Conservation (phyloP, 1,140 invertebrate genomes). For the Meloidogyne floridensis region DNA sequence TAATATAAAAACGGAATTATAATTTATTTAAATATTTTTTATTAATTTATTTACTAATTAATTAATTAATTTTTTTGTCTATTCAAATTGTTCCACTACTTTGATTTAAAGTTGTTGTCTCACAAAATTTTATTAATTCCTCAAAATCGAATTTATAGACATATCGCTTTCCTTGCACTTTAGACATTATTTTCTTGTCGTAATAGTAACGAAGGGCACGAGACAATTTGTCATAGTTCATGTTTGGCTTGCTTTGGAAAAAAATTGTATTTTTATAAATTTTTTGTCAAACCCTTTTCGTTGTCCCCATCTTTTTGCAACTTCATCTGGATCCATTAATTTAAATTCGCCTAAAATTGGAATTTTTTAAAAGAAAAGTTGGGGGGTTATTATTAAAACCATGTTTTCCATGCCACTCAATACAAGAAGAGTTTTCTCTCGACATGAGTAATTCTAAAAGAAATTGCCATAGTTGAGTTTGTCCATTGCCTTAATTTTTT, state of each 20-base stretch:
- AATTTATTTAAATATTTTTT: too few relatives aligned
- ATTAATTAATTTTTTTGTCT: too few relatives aligned
- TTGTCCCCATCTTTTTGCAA: slow-evolving; percentile 93
- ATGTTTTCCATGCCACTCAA: slow-evolving; percentile 82
- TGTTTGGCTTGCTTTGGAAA: slow-evolving; percentile 84
- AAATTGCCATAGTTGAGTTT: slow-evolving; percentile 98
- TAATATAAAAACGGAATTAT: too few relatives aligned
- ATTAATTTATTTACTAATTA: too few relatives aligned
- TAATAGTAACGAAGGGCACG: slow-evolving; percentile 92
- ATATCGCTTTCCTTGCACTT: slow-evolving; percentile 85
- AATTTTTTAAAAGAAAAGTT: too few relatives aligned
- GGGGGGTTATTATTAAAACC: background rate
- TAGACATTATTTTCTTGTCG: slow-evolving; percentile 97
- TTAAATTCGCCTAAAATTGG: too few relatives aligned
- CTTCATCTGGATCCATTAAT: slow-evolving; percentile 89
- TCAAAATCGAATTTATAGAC: slow-evolving; percentile 68
- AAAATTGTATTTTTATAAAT: slow-evolving; percentile 66
- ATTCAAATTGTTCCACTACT: too few relatives aligned
- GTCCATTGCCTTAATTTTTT: slow-evolving; percentile 71
- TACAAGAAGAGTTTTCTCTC: slow-evolving; percentile 83
- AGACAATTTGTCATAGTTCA: slow-evolving; percentile 99
- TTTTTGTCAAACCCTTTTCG: slow-evolving; percentile 61
- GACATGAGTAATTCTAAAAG: slow-evolving; percentile 90
- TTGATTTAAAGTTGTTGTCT: background rate
- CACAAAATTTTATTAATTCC: slow-evolving; percentile 5